These are phyloP conservation scores for Serranus cabrilla DNA, from an alignment of 2,797 vertebrate genomes.

Conservation along the genomic window DNA sequence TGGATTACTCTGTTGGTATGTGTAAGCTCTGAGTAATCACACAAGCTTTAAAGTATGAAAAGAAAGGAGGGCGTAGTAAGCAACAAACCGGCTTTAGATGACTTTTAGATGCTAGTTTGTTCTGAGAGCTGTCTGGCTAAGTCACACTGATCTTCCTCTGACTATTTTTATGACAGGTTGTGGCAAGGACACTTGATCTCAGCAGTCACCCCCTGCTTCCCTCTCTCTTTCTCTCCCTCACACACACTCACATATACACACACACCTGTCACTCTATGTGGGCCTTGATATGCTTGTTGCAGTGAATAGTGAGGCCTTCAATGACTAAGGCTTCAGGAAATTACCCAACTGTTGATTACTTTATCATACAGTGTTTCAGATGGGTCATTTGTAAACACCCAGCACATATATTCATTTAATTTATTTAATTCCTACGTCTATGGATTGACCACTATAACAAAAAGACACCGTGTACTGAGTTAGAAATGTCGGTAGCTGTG, in stretches of 20 bases:
- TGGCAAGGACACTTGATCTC: constrained; percentile 77
- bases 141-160: constrained; percentile 60
- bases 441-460: not conserved
- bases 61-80: constrained; percentile 26
- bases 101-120: constrained; percentile 32
- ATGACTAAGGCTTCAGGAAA: constrained; percentile 40
- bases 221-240: constrained; percentile 27
- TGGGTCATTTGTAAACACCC: constrained; percentile 10
- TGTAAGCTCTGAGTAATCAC: constrained; percentile 73
- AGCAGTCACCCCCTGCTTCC: constrained; percentile 39
- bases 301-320: constrained; percentile 43
- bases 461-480: not conserved
- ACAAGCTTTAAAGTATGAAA: constrained; percentile 46
- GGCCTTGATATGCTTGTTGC: constrained; percentile 60
- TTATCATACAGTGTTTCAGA: constrained; percentile 14
- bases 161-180: constrained; percentile 81
- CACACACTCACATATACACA: constrained; percentile 46
- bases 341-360: constrained; percentile 34
- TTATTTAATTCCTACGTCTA: not conserved
- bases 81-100: constrained; percentile 21
- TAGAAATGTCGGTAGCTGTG: not conserved
- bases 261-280: constrained; percentile 80
- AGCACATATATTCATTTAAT: not conserved
- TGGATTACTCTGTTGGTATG: constrained; percentile 79
- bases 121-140: constrained; percentile 17